Conservation (phyloP, 2,888 invertebrate genomes). For the Herminia tarsipennalis region DNA sequence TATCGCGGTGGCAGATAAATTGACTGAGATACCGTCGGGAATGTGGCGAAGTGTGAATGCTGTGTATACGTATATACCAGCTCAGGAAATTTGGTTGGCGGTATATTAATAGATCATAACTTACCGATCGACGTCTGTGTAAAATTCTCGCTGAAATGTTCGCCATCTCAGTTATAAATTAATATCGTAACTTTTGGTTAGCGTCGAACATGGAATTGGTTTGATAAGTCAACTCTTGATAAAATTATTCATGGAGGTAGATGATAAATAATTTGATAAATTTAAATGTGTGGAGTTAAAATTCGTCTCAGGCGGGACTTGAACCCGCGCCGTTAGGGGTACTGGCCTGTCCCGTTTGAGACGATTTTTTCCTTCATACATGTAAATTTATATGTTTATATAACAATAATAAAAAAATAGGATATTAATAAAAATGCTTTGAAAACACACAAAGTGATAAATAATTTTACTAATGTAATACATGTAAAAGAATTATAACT, state of each 20-base stretch:
- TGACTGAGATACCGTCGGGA: constrained; percentile 69
- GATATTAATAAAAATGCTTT: too few relatives aligned
- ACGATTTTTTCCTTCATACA: too few relatives aligned
- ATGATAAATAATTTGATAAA: background rate
- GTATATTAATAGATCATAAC: constrained; percentile 28
- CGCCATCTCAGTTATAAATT: constrained; percentile 9
- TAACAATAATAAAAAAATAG: too few relatives aligned
- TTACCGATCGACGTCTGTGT: constrained; percentile 17
- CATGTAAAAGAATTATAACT: too few relatives aligned
- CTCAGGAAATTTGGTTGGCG: constrained; percentile 40
- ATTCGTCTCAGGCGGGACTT: too few relatives aligned
- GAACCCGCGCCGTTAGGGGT: too few relatives aligned
- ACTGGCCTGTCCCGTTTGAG: too few relatives aligned
- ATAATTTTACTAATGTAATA: too few relatives aligned
- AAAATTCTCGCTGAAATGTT: constrained; percentile 16
- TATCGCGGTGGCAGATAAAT: constrained; percentile 79
- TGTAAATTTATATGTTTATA: too few relatives aligned
- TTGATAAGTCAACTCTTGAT: background rate
- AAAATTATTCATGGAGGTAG: background rate
- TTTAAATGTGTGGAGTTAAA: too few relatives aligned
- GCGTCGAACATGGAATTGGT: background rate
- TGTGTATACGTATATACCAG: constrained; percentile 30
- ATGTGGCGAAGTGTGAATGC: constrained; percentile 59
- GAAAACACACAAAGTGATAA: too few relatives aligned
- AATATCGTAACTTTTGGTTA: constrained; percentile 1